A percentile compares a stretch with the other conserved stretches of the same genome.
Evolutionary conservation across 1,140 invertebrate species (phyloP).

Genomic region (Penaeus vannamei): DNA sequence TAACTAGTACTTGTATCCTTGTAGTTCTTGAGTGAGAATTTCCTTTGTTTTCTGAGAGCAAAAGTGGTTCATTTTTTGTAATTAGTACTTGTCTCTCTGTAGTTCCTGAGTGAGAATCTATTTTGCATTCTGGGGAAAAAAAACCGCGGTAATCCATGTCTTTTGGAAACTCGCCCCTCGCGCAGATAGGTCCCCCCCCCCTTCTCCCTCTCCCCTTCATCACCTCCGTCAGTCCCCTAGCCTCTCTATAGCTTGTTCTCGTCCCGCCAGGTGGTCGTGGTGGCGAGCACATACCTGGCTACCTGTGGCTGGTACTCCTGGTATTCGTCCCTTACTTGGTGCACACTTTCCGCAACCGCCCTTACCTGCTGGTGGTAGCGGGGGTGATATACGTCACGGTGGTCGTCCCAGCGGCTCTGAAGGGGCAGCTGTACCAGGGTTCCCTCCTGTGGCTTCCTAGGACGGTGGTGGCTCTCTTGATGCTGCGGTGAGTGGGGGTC

Average conservation of each 20-base stretch:
- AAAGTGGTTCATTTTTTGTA: too few relatives aligned
- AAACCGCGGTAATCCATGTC: too few relatives aligned
- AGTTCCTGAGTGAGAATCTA: too few relatives aligned
- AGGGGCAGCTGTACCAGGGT: constrained; percentile 40
- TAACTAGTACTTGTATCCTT: too few relatives aligned
- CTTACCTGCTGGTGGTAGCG: constrained; percentile 20
- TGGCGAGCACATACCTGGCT: constrained; percentile 1
- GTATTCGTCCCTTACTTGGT: constrained; percentile 43
- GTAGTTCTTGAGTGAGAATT: too few relatives aligned
- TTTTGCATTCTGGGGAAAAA: too few relatives aligned
- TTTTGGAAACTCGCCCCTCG: too few relatives aligned
- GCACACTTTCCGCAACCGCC: constrained; percentile 11
- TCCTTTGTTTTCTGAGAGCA: too few relatives aligned
- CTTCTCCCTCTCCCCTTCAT: too few relatives aligned
- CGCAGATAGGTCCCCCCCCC: too few relatives aligned
- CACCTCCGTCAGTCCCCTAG: too few relatives aligned
- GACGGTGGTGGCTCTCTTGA: constrained; percentile 20
- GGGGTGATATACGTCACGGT: constrained; percentile 39
- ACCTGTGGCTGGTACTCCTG: constrained; percentile 40
- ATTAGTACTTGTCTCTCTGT: too few relatives aligned
- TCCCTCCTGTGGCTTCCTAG: constrained; percentile 42
- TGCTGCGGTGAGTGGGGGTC: neutral
- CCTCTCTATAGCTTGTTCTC: neutral
- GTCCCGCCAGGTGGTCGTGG: neutral
- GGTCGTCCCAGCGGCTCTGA: constrained; percentile 43